A percentile compares a stretch with the other conserved stretches of the same genome.
Conservation (phyloP, 2,113 vertebrate genomes). For the Rhipidura dahli region DNA sequence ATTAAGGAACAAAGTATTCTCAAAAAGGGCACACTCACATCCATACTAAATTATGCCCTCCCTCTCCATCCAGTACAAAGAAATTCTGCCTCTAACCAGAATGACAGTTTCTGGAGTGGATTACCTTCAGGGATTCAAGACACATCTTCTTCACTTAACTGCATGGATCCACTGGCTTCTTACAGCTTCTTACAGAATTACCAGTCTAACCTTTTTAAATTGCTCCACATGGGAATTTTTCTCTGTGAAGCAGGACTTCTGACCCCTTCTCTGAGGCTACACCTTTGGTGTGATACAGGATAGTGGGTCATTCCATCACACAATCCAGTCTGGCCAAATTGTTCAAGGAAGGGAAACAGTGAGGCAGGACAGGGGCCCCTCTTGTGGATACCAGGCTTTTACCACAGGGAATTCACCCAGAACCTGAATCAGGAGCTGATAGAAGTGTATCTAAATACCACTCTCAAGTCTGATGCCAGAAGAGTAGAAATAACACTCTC, state of each 20-base stretch:
- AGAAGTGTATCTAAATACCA: not conserved
- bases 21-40: not conserved
- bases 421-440: not conserved
- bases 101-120: not conserved
- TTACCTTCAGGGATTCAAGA: not conserved
- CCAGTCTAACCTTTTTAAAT: not conserved
- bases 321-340: not conserved
- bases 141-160: not conserved
- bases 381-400: not conserved
- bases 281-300: not conserved
- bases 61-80: not conserved
- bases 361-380: not conserved
- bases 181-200: not conserved
- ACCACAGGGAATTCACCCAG: not conserved
- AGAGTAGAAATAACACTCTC: not conserved
- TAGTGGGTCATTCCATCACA: not conserved
- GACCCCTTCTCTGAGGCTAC: not conserved
- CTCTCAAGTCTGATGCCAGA: not conserved
- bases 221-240: not conserved
- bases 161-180: not conserved
- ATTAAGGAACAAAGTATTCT: not conserved
- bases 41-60: not conserved
- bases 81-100: not conserved
- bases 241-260: not conserved
- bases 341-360: not conserved